Evolutionary conservation across 2,113 vertebrate species (phyloP), one percentile per base, ranked within the genome.

Genomic region (Aphyosemion australe): DNA sequence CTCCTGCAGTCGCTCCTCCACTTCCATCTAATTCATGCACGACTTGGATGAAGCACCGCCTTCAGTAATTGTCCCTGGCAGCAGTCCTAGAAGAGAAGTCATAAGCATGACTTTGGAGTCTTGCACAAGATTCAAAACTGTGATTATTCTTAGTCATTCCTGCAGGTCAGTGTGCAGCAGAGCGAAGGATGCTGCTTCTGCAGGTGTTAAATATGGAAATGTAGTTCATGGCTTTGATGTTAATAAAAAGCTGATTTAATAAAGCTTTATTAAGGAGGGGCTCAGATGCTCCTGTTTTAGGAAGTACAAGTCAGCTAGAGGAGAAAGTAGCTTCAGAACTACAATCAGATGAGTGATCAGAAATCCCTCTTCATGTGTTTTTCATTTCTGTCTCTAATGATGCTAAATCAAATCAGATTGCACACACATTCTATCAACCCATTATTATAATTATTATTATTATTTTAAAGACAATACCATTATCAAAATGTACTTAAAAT

Each of bases 161-260:
- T 52, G 16, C 26, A 37, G 34, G 16, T 11, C 6, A 51, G 13
- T 12, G 8, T 43, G 31, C 31, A 8, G 21, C 39, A 61, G 12
- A 68, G 55, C 6, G n/a, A 37, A 4, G 6, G 26, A n/a, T n/a
- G n/a, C n/a, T 69, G 53, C 72, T 12, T 12, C 21, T 46, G 61
- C 21, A 59, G 4, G 43, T 34, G 31, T 65, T 39, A 43, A n/a
- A 66, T 39, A 70, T 62, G 54, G 65, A 74, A 51, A 69, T 14
- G 19, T 66, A 48, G 72, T 64, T 60, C 18, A 55, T 31, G 6
- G 0, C 6, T 19, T 72, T 43, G 45, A 32, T 60, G 37, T 31
- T 52, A 34, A 61, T 42, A 72, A n/a, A 64, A 26, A 53, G 50
- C 53, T 15, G 26, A 59, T n/a, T n/a, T n/a, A 10, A n/a, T 58